These are phyloP conservation scores for Aspidapion aeneum DNA, from an alignment of 2,888 invertebrate genomes.

Conservation along the genomic window DNA sequence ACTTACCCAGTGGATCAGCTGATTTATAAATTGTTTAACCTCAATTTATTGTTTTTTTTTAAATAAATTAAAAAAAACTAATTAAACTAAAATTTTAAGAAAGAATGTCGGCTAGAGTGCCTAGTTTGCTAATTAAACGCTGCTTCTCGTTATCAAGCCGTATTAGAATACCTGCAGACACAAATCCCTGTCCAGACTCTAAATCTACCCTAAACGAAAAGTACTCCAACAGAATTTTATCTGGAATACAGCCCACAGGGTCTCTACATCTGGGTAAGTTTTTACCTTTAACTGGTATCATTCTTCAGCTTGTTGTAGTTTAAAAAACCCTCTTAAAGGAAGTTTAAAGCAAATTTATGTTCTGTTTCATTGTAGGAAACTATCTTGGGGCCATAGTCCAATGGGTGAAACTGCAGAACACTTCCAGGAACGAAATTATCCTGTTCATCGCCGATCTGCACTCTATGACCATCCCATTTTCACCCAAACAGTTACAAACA, in stretches of 20 bases:
- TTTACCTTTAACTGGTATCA: neutral
- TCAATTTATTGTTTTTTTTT: too few relatives aligned
- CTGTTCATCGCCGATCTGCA: constrained; percentile 91
- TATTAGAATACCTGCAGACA: neutral
- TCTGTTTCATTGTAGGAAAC: constrained; percentile 61
- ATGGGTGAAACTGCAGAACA: constrained; percentile 79
- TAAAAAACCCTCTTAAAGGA: neutral
- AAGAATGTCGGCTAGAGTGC: too few relatives aligned
- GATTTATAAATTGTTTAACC: too few relatives aligned
- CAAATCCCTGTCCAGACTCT: too few relatives aligned
- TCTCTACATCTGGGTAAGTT: constrained; percentile 65
- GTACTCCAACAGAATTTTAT: constrained; percentile 59
- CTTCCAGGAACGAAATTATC: constrained; percentile 57
- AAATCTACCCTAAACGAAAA: constrained; percentile 4
- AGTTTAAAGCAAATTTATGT: too few relatives aligned
- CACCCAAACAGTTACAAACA: constrained; percentile 56
- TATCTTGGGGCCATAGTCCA: constrained; percentile 90
- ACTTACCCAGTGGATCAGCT: too few relatives aligned
- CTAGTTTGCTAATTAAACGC: neutral
- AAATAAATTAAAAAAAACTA: too few relatives aligned
- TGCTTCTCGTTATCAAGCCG: neutral
- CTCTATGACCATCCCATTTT: constrained; percentile 79
- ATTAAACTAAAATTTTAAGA: too few relatives aligned
- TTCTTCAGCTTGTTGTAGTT: neutral
- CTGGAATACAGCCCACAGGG: constrained; percentile 97